A percentile compares a stretch with the other conserved stretches of the same genome.
phyloP scores from a whole-genome alignment of 1,140 invertebrate species.

The Aphidius ervi region DNA sequence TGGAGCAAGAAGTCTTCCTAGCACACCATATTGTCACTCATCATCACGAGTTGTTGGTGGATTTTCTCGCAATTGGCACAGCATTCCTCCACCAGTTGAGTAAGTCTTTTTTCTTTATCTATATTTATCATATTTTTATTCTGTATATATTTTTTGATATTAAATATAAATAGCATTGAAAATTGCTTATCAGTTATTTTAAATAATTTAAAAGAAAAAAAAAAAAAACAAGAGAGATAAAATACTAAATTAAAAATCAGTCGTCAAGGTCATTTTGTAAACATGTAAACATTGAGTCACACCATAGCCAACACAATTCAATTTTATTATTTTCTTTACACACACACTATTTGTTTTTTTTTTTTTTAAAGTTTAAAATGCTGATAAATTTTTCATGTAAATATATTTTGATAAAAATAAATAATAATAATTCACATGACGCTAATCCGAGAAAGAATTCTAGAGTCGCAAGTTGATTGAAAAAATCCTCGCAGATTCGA shows the following conservation, averaged over 20 bases:
- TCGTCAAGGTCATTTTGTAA: too few relatives aligned
- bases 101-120: constrained; percentile 25
- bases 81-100: constrained; percentile 36
- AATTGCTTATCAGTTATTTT: constrained; percentile 1
- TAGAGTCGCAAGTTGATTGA: constrained; percentile 47
- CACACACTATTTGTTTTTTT: constrained; percentile 4
- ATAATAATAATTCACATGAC: constrained; percentile 30
- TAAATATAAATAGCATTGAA: neutral
- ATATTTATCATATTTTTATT: too few relatives aligned
- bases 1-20: constrained; percentile 45
- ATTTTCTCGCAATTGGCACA: constrained; percentile 39
- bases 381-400: constrained; percentile 2
- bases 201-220: neutral
- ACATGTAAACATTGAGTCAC: too few relatives aligned
- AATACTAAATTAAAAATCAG: too few relatives aligned
- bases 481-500: constrained; percentile 45
- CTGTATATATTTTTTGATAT: too few relatives aligned
- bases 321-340: neutral
- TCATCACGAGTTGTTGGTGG: constrained; percentile 42
- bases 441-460: constrained; percentile 46
- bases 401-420: constrained; percentile 3
- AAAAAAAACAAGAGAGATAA: too few relatives aligned
- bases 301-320: too few relatives aligned
- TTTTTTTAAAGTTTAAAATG: neutral
- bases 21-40: constrained; percentile 47